Evolutionary conservation across 2,113 vertebrate genomes (phyloP).

Genomic region (Tragelaphus buxtoni): DNA sequence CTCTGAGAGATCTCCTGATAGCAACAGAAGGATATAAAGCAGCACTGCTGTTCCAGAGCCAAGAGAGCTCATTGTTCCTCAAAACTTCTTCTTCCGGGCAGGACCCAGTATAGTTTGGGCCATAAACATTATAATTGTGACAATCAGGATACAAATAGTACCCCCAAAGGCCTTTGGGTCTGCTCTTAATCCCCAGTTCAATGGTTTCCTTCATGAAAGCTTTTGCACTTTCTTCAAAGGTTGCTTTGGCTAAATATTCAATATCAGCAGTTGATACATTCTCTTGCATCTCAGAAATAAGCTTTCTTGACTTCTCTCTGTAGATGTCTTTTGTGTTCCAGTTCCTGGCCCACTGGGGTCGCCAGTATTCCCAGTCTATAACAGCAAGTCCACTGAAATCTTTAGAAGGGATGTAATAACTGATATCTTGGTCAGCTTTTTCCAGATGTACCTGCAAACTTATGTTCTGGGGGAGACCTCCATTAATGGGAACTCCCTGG

Average conservation of each 20-base stretch:
- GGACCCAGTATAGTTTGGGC: constrained; percentile 81
- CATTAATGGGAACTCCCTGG: constrained; percentile 76
- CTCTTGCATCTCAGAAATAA: constrained; percentile 75
- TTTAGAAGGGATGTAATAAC: constrained; percentile 80
- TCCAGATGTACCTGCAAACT: constrained; percentile 83
- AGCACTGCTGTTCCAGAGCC: constrained; percentile 87
- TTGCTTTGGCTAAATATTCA: constrained; percentile 78
- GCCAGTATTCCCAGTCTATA: constrained; percentile 86
- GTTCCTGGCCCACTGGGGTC: constrained; percentile 82
- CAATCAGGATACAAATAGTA: constrained; percentile 89
- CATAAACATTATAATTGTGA: constrained; percentile 86
- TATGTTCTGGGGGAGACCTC: constrained; percentile 84
- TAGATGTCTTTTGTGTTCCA: constrained; percentile 85
- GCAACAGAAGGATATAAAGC: constrained; percentile 83
- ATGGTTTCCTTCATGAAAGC: constrained; percentile 87
- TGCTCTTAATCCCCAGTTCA: constrained; percentile 79
- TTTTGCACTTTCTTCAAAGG: constrained; percentile 85
- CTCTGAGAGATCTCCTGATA: constrained; percentile 79
- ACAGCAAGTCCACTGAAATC: constrained; percentile 84
- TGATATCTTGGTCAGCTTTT: constrained; percentile 82
- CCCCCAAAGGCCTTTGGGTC: constrained; percentile 83
- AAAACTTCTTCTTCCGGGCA: constrained; percentile 82
- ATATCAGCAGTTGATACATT: constrained; percentile 79
- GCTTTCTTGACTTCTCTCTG: constrained; percentile 78
- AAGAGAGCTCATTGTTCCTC: constrained; percentile 86